Base-by-base conservation (phyloP, 2,888 invertebrate species). In the Pecten maximus region DNA sequence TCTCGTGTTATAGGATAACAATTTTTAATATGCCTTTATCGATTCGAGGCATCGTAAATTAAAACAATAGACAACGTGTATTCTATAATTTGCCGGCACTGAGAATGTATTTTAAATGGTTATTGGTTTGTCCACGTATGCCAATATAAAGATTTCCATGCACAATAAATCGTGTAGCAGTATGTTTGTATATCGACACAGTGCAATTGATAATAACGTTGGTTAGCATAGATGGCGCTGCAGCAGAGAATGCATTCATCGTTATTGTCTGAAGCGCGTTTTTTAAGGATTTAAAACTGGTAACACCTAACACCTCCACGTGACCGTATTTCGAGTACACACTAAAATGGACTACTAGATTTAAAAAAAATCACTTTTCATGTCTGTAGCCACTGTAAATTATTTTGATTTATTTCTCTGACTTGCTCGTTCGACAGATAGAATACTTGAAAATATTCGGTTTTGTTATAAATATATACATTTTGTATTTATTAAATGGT, bases 1-100 rank as follows among this genome's bases (percentile, higher is more conserved):
- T 35, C 28, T 74, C 35, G 74, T 35, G 74, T 74, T 74, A 74
- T 35, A 74, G 74, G 74, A 74, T 74, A 23, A 74, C 10, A 6
- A 74, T 74, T 74, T 74, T 74, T 74, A 74, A 74, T 74, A 74
- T 74, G 28, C 74, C 74, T 74, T 74, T 74, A 74, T 74, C 74
- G 74, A 28, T 28, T 8, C 74, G 35, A 74, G 74, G 74, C 28
- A 35, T 28, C 74, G 35, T 74, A 6, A 74, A 35, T 35, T 74
- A 74, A 74, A 74, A 74, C 74, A 74, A 74, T 74, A 35, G 35
- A 6, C 35, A 74, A 74, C 28, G 74, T 28, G 74, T 35, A 74
- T 28, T 35, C 74, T 74, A 35, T 35, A 28, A 74, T 74, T 74
- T 74, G 74, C 23, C 16, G 35, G 28, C 74, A 74, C 12, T 8